Base-by-base conservation (phyloP, 2,888 invertebrate species). In the Drosophila affinis region DNA sequence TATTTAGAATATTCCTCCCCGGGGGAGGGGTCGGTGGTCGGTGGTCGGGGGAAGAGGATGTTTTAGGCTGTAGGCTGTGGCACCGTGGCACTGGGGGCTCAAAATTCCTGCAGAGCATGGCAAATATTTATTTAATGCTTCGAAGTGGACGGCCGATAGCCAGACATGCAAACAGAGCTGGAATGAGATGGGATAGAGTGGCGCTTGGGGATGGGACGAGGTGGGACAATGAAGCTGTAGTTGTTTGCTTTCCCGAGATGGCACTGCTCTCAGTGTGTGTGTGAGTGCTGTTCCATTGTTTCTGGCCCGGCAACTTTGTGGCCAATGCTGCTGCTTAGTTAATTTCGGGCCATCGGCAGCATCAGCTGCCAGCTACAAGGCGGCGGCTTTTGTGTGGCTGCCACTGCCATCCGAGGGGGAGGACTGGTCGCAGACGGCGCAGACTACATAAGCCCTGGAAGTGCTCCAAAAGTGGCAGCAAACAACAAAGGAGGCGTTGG, bases 61-160 rank as follows among this genome's bases (percentile, higher is more conserved):
- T 34, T 34, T 75, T 74, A 62, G 74, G 68, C 64, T 72, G 67
- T 74, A 62, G 74, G 68, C 64, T 72, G 67, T 63, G 64, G 63
- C 60, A 71, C 70, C 76, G 58, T 65, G 62, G 63, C 60, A 71
- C 70, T 78, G 58, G 80, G 78, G 84, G 68, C 85, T 85, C 79
- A 80, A 87, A 88, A 86, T 86, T 86, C 87, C 89, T 81, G 85
- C 89, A 72, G 78, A 87, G 87, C 79, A 84, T 75, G 77, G 82
- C 89, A 86, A 86, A 86, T 86, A 86, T 86, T 86, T 86, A 84
- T 88, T 86, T 88, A 86, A 88, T 87, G 80, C 82, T 78, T 75
- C 72, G 62, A 72, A 75, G 62, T 76, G 75, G 72, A 74, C 87
- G 78, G 84, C 61, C 77, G 68, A 75, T 65, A 67, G 61, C 62